Percentiles rank a stretch among this genome's conserved stretches.
Evolutionary conservation across 2,113 vertebrate genomes (phyloP).

Genomic region (Micronycteris hirsuta): DNA sequence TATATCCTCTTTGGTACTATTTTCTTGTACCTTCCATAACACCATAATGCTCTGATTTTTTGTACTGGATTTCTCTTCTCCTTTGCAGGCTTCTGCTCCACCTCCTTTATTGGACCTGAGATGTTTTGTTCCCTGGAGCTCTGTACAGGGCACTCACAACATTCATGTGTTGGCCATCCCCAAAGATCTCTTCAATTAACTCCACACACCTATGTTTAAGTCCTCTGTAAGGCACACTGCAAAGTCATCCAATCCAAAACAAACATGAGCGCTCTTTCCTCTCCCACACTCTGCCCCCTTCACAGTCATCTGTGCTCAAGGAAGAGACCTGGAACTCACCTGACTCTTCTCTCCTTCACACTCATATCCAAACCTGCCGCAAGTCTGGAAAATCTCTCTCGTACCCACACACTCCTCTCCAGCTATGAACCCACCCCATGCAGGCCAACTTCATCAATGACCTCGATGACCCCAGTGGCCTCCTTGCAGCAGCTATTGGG

Average conservation of each 20-base stretch:
- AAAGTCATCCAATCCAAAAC: background rate
- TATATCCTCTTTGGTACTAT: background rate
- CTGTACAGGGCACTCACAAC: background rate
- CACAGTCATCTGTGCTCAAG: background rate
- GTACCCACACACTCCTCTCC: background rate
- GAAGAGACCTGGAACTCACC: background rate
- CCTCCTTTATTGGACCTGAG: background rate
- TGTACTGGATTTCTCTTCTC: background rate
- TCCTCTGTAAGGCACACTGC: background rate
- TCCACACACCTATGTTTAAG: background rate
- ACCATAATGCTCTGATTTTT: background rate
- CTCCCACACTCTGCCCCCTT: background rate
- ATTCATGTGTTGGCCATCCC: fast-evolving
- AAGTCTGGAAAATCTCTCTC: background rate
- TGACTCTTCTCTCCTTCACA: background rate
- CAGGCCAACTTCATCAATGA: background rate
- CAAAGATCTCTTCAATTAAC: background rate
- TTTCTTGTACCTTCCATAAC: background rate
- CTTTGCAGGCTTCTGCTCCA: background rate
- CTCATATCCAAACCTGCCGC: background rate
- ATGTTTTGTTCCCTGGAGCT: background rate
- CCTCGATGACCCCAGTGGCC: no score
- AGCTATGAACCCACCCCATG: background rate
- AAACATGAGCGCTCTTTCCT: background rate
- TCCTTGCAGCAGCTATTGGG: background rate